Evolutionary conservation across 2,888 invertebrate species (phyloP).

Genomic region (Tetropium fuscum): DNA sequence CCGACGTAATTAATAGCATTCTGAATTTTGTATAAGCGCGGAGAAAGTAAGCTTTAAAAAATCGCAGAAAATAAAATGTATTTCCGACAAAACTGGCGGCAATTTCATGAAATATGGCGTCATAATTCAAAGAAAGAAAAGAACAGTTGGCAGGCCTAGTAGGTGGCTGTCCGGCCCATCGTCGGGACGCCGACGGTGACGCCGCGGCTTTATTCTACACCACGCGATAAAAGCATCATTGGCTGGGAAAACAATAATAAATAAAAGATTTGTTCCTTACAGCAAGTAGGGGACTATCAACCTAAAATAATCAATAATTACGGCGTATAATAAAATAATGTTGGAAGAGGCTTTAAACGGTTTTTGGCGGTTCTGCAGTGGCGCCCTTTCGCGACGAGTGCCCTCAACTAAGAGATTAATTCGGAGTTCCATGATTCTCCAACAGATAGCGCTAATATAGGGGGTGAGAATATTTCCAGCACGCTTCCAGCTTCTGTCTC

Average conservation of each 20-base stretch:
- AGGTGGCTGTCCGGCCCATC: slow-evolving; percentile 60
- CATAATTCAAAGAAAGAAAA: slow-evolving; percentile 65
- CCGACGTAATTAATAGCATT: slow-evolving; percentile 44
- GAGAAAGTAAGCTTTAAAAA: slow-evolving; percentile 44
- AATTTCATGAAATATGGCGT: slow-evolving; percentile 63
- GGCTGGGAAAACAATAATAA: slow-evolving; percentile 35
- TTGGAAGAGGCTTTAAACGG: not conserved
- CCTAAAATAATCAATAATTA: slow-evolving; percentile 12
- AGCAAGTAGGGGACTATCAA: slow-evolving; percentile 2
- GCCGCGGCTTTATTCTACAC: slow-evolving; percentile 39
- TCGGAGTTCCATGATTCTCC: slow-evolving; percentile 4
- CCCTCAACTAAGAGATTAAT: slow-evolving; percentile 20
- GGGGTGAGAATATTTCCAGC: slow-evolving; percentile 35
- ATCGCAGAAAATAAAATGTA: slow-evolving; percentile 46
- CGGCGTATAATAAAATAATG: not conserved
- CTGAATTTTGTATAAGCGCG: slow-evolving; percentile 40
- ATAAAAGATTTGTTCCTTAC: slow-evolving; percentile 9
- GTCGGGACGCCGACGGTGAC: slow-evolving; percentile 44
- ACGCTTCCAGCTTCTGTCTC: slow-evolving; percentile 16
- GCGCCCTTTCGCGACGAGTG: slow-evolving; percentile 39
- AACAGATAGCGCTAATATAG: slow-evolving; percentile 37
- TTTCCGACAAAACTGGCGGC: slow-evolving; percentile 62
- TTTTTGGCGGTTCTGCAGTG: slow-evolving; percentile 37
- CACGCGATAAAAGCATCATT: slow-evolving; percentile 37
- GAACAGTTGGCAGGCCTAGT: slow-evolving; percentile 62